Conservation (phyloP, 2,797 vertebrate genomes). For the Mormyrops attenuatus region DNA sequence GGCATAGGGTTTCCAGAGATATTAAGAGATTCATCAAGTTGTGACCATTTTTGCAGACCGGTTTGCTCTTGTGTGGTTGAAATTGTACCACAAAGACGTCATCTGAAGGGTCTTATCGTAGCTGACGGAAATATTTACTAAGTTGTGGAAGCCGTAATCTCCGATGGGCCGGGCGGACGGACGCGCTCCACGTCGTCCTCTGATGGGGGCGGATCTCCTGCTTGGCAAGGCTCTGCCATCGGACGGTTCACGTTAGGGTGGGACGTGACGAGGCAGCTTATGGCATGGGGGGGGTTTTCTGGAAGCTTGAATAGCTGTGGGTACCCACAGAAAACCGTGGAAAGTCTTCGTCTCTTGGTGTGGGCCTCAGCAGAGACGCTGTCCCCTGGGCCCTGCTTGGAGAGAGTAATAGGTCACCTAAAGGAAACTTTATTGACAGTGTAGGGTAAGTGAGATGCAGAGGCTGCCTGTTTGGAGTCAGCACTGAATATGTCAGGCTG, state of each 20-base stretch:
- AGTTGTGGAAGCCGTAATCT: not conserved
- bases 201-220: slow-evolving; percentile 16
- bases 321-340: slow-evolving; percentile 36
- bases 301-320: slow-evolving; percentile 32
- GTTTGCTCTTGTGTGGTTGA: not conserved
- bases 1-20: not conserved
- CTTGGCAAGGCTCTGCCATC: slow-evolving; percentile 29
- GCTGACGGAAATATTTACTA: slow-evolving; percentile 11
- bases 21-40: slow-evolving; percentile 1
- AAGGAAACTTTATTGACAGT: not conserved
- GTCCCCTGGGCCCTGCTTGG: not conserved
- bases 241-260: slow-evolving; percentile 26
- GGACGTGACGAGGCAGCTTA: slow-evolving; percentile 32
- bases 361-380: not conserved
- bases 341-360: slow-evolving; percentile 32
- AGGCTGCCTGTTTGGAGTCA: not conserved
- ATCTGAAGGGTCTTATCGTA: slow-evolving; percentile 13
- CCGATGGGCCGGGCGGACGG: not conserved
- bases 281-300: slow-evolving; percentile 35
- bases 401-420: not conserved
- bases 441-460: not conserved
- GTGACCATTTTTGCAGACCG: not conserved
- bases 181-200: not conserved
- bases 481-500: not conserved
- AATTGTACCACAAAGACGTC: slow-evolving; percentile 1